Evolutionary conservation across 2,797 vertebrate species (phyloP).

Genomic region (Eidolon dupreanum): DNA sequence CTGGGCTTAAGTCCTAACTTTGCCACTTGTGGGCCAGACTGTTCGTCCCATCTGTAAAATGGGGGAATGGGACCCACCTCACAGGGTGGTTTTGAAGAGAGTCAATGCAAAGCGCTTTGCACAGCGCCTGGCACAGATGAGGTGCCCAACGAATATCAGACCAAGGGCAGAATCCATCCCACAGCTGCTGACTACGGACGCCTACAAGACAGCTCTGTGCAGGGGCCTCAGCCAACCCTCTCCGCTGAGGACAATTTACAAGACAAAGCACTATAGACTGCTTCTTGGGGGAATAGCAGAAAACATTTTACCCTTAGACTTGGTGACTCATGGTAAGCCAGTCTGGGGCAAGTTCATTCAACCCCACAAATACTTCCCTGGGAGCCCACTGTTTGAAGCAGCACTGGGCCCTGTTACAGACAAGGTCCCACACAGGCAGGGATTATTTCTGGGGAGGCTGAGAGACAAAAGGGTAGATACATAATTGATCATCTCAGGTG

Average conservation of each 20-base stretch:
- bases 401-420: accelerated
- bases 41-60: background rate
- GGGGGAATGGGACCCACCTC: background rate
- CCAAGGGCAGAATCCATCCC: background rate
- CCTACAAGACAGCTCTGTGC: background rate
- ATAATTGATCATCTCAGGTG: background rate
- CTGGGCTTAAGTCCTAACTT: background rate
- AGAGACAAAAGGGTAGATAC: background rate
- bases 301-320: background rate
- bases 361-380: background rate
- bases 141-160: background rate
- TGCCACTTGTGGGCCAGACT: background rate
- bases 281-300: background rate
- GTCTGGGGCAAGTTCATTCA: background rate
- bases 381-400: background rate
- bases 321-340: background rate
- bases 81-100: background rate
- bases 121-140: background rate
- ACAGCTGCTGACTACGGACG: background rate
- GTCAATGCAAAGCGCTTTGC: background rate
- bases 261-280: background rate
- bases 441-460: background rate
- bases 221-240: background rate
- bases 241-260: too few relatives aligned
- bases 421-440: background rate